phyloP scores from a whole-genome alignment of 1,140 invertebrate genomes.

The Latrodectus geometricus region DNA sequence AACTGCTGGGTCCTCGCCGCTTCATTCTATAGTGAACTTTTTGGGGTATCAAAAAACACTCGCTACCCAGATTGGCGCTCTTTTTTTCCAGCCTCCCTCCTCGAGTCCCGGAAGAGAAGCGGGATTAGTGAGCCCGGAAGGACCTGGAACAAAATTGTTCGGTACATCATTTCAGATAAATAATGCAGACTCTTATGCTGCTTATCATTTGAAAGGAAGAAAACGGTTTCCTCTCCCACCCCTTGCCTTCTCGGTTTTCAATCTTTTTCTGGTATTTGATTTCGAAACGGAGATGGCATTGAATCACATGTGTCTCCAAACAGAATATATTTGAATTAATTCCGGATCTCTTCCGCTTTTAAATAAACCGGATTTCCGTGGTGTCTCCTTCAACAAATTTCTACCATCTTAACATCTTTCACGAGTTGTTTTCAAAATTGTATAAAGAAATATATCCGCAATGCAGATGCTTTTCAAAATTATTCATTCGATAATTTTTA shows the following conservation, averaged over 20 bases:
- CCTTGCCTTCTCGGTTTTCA: not conserved
- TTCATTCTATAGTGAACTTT: not conserved
- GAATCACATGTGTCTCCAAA: not conserved
- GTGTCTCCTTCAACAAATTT: too few relatives aligned
- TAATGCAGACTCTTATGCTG: not conserved
- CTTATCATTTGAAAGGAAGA: too few relatives aligned
- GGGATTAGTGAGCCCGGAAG: not conserved
- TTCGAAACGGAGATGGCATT: not conserved
- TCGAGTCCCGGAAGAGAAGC: too few relatives aligned
- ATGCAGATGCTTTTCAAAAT: too few relatives aligned
- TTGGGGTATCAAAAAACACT: not conserved
- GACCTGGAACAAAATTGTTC: not conserved
- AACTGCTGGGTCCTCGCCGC: not conserved
- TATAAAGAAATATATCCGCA: too few relatives aligned
- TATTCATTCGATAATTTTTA: too few relatives aligned
- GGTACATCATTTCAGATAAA: not conserved
- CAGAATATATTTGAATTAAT: not conserved
- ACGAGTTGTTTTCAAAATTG: too few relatives aligned
- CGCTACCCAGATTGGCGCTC: not conserved
- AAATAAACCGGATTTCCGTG: too few relatives aligned
- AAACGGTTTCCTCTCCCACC: too few relatives aligned
- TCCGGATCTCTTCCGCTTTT: too few relatives aligned
- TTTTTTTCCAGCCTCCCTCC: not conserved
- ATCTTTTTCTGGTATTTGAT: not conserved
- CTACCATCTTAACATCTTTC: too few relatives aligned